Conservation (phyloP, 2,888 invertebrate genomes). For the Mimumesa dahlbomi region DNA sequence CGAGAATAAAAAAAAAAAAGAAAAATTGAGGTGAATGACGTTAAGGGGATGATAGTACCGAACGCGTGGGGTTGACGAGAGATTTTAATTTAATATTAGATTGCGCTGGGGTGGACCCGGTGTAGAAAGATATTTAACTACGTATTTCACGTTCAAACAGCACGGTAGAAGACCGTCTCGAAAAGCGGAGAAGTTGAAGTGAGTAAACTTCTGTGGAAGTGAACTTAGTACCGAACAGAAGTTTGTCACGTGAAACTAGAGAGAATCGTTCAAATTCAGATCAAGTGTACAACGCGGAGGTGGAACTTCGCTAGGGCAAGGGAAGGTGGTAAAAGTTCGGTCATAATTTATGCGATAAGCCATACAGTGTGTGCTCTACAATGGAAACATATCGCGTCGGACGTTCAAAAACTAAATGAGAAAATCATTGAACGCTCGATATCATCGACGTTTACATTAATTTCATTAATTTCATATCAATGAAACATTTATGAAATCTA, state of each 20-base stretch:
- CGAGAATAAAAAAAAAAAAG: too few relatives aligned
- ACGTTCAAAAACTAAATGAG: not conserved
- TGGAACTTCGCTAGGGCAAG: not conserved
- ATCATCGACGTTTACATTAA: too few relatives aligned
- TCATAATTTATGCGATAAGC: slow-evolving; percentile 31
- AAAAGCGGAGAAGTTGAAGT: not conserved
- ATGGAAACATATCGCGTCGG: slow-evolving; percentile 6
- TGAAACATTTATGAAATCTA: too few relatives aligned
- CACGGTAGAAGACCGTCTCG: not conserved
- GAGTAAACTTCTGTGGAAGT: slow-evolving; percentile 10
- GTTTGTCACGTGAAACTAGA: slow-evolving; percentile 11
- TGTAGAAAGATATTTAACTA: slow-evolving; percentile 12
- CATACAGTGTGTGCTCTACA: not conserved
- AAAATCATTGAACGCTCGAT: too few relatives aligned
- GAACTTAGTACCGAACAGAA: slow-evolving; percentile 8
- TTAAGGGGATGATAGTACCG: too few relatives aligned
- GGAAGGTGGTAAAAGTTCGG: slow-evolving; percentile 10
- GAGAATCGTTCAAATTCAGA: slow-evolving; percentile 37
- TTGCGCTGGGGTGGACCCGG: not conserved
- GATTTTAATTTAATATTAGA: not conserved
- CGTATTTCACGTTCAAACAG: slow-evolving; percentile 3
- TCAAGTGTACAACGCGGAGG: slow-evolving; percentile 7
- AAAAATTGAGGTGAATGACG: too few relatives aligned
- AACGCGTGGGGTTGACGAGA: not conserved
- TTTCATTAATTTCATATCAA: too few relatives aligned